phyloP scores from a whole-genome alignment of 1,140 invertebrate genomes.

The Ceratitis capitata region DNA sequence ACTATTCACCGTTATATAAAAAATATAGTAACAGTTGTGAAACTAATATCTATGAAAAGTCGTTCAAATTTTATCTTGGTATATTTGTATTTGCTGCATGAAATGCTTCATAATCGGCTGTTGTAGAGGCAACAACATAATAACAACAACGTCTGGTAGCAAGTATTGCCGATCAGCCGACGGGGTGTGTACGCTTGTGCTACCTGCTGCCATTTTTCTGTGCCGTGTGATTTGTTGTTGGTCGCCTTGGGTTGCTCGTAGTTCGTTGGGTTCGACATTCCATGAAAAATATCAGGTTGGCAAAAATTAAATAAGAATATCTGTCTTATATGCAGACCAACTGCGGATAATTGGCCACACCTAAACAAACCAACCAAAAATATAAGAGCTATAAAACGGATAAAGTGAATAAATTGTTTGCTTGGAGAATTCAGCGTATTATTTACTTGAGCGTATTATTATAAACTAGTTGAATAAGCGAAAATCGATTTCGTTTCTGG shows the following conservation, averaged over 20 bases:
- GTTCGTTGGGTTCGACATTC: conserved; percentile 29
- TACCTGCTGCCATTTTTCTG: conserved; percentile 15
- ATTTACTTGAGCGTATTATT: conserved; percentile 1
- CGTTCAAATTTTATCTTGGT: neutral
- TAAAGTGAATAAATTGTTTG: neutral
- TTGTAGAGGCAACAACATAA: neutral
- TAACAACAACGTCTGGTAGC: neutral
- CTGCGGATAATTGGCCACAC: neutral
- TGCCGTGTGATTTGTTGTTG: conserved; percentile 22
- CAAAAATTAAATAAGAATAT: conserved; percentile 16
- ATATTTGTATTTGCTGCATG: neutral
- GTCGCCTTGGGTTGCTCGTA: conserved; percentile 20
- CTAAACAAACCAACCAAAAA: neutral
- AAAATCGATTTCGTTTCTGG: conserved; percentile 24
- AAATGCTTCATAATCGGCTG: neutral
- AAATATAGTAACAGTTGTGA: neutral
- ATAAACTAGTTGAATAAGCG: neutral
- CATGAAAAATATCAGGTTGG: conserved; percentile 22
- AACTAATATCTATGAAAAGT: neutral
- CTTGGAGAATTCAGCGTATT: neutral
- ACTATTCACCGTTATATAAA: neutral
- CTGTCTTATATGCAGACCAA: neutral
- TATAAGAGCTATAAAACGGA: neutral
- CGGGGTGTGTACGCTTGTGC: neutral
- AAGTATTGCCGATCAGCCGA: conserved; percentile 24